Conservation (phyloP, 2,888 invertebrate genomes). For the Dione juno region DNA sequence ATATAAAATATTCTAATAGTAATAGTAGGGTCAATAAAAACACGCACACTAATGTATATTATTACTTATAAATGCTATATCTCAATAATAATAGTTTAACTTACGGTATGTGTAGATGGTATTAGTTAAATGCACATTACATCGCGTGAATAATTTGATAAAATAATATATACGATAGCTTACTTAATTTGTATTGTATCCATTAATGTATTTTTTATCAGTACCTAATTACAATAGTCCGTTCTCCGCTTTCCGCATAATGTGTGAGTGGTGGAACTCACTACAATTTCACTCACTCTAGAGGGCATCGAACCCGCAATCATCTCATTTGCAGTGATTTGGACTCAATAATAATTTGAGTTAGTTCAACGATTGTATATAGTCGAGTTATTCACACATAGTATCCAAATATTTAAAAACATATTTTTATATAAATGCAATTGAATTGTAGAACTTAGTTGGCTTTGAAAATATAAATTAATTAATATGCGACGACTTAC, state of each 20-base stretch:
- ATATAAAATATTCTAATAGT: neutral
- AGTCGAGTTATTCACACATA: constrained; percentile 2
- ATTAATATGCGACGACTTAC: constrained; percentile 21
- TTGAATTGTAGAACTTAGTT: constrained; percentile 19
- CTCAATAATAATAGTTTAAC: neutral
- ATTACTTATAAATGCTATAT: constrained; percentile 8
- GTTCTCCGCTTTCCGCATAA: no score
- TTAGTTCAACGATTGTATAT: neutral
- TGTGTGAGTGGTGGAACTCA: no score
- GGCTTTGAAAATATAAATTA: constrained; percentile 3
- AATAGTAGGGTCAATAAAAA: constrained; percentile 56
- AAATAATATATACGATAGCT: neutral
- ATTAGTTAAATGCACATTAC: neutral
- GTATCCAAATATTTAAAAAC: constrained; percentile 4
- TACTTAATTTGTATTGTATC: no score
- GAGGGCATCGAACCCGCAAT: no score
- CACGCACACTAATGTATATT: constrained; percentile 59
- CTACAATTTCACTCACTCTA: no score
- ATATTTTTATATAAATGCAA: constrained; percentile 27
- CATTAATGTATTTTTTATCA: no score
- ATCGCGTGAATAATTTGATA: constrained; percentile 7
- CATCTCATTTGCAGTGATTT: no score
- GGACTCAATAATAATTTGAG: no score
- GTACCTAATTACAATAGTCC: no score
- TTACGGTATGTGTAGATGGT: neutral